These are phyloP conservation scores for Otocyon megalotis DNA, from an alignment of 2,113 vertebrate genomes.

Conservation along the genomic window DNA sequence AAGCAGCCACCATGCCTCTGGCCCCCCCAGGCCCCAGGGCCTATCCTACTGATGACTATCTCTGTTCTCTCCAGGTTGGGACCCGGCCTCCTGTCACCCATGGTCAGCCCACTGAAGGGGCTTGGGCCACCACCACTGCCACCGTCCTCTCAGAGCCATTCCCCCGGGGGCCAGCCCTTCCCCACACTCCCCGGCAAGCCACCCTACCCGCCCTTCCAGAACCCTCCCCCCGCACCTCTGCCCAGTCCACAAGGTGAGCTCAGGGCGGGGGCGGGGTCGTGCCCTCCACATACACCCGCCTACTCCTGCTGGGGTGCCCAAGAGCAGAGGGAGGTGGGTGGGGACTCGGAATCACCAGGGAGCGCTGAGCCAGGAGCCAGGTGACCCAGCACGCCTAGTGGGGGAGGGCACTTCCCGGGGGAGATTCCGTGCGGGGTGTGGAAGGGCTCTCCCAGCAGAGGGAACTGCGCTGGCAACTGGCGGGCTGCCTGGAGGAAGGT, in stretches of 20 bases:
- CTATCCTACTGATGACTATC: neutral
- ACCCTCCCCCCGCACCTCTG: slow-evolving; percentile 59
- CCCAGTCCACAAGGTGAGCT: slow-evolving; percentile 78
- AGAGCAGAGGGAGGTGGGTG: too few species aligned
- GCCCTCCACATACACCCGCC: neutral
- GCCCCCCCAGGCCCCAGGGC: neutral
- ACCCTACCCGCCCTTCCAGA: slow-evolving; percentile 75
- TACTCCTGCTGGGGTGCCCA: accelerated
- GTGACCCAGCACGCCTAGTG: neutral
- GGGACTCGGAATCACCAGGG: neutral
- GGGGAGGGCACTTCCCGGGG: neutral
- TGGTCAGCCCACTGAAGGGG: slow-evolving; percentile 91
- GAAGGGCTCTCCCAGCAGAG: too few species aligned
- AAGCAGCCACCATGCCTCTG: neutral
- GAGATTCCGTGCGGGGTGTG: neutral
- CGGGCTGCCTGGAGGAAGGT: neutral
- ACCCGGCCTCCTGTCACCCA: slow-evolving; percentile 90
- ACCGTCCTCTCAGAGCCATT: slow-evolving; percentile 85
- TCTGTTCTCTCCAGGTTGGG: slow-evolving; percentile 89
- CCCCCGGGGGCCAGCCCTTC: slow-evolving; percentile 87
- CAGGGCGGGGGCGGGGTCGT: neutral
- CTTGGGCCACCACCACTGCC: slow-evolving; percentile 88
- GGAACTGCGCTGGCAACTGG: neutral
- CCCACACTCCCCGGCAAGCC: slow-evolving; percentile 81
- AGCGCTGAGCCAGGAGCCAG: neutral